Evolutionary conservation across 2,888 invertebrate genomes (phyloP).

Genomic region (Drosophila sordidapex): DNA sequence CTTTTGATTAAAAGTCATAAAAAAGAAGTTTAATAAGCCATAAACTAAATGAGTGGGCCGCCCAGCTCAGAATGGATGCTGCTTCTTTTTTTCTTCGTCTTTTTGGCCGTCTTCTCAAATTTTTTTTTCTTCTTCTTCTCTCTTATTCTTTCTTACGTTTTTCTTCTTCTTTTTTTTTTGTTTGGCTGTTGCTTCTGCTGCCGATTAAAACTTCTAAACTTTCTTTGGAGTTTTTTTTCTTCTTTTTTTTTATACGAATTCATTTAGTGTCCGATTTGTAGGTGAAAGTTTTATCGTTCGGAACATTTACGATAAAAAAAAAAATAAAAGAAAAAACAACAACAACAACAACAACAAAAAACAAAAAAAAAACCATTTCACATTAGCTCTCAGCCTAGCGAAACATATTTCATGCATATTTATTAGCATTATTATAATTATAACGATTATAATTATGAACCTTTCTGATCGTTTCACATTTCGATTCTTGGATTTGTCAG

Average conservation of each 20-base stretch:
- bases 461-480: slow-evolving; percentile 30
- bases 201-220: slow-evolving; percentile 56
- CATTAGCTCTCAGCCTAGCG: slow-evolving; percentile 15
- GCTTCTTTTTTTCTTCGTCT: neutral
- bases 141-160: slow-evolving; percentile 1
- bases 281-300: slow-evolving; percentile 63
- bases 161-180: neutral
- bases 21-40: slow-evolving; percentile 60
- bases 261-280: slow-evolving; percentile 56
- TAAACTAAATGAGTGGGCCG: slow-evolving; percentile 53
- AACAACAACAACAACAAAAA: neutral
- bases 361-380: slow-evolving; percentile 25
- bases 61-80: slow-evolving; percentile 34
- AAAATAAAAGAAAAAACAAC: slow-evolving; percentile 4
- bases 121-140: neutral
- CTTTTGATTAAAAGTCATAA: slow-evolving; percentile 58
- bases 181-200: slow-evolving; percentile 6
- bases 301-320: slow-evolving; percentile 40
- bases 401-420: slow-evolving; percentile 52
- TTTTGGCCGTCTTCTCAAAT: neutral
- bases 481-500: slow-evolving; percentile 12
- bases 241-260: slow-evolving; percentile 36
- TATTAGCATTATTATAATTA: slow-evolving; percentile 41
- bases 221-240: slow-evolving; percentile 37
- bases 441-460: slow-evolving; percentile 21